phyloP scores from a whole-genome alignment of 2,797 vertebrate genomes.

The Enteromius anoplus region DNA sequence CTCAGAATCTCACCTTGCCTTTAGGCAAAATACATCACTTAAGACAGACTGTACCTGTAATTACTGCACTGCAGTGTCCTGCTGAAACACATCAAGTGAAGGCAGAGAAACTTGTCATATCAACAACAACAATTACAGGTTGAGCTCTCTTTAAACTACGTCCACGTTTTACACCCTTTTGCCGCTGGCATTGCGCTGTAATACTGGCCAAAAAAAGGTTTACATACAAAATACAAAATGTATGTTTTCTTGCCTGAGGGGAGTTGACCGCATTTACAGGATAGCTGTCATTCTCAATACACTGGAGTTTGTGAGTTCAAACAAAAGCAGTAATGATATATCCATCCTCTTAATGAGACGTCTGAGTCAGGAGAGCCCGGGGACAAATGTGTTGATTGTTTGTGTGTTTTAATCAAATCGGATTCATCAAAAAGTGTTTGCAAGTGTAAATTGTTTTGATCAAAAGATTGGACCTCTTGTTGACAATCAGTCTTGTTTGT shows the following conservation, averaged over 20 bases:
- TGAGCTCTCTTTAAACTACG: slow-evolving; percentile 7
- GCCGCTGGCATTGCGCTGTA: background rate
- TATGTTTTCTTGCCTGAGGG: background rate
- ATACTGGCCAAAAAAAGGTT: background rate
- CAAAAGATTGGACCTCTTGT: slow-evolving; percentile 6
- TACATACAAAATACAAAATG: background rate
- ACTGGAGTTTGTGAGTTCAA: background rate
- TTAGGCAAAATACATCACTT: background rate
- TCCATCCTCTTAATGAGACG: slow-evolving; percentile 1
- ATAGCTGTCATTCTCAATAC: slow-evolving; percentile 1
- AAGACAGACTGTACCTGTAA: background rate
- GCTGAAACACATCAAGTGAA: background rate
- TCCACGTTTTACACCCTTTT: background rate
- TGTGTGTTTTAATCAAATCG: slow-evolving; percentile 69
- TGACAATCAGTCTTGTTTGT: slow-evolving; percentile 11
- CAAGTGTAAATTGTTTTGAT: slow-evolving; percentile 60
- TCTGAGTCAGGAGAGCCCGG: slow-evolving; percentile 2
- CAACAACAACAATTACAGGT: slow-evolving; percentile 6
- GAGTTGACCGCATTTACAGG: slow-evolving; percentile 14
- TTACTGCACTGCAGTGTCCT: background rate
- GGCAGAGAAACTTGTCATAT: background rate
- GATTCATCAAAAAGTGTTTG: slow-evolving; percentile 66
- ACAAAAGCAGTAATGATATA: background rate
- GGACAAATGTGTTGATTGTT: slow-evolving; percentile 36
- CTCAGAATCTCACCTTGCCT: background rate